Evolutionary conservation across 1,140 invertebrate species (phyloP).

Genomic region (Papilio polytes): DNA sequence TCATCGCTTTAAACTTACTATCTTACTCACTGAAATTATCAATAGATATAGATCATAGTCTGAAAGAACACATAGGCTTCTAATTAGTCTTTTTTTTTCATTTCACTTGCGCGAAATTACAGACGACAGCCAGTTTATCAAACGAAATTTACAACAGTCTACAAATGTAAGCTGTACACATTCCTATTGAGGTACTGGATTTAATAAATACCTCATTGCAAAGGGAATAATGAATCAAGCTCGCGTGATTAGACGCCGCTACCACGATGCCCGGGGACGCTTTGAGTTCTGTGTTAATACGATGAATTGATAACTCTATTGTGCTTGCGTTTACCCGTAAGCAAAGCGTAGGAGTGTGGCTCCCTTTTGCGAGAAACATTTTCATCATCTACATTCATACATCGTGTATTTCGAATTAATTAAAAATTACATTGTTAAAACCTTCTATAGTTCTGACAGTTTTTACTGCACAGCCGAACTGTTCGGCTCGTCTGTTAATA

Average conservation of each 20-base stretch:
- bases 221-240: slow-evolving; percentile 27
- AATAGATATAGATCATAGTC: too few relatives aligned
- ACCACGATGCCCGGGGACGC: slow-evolving; percentile 18
- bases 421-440: too few relatives aligned
- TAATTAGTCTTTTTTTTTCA: too few relatives aligned
- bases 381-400: neutral
- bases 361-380: neutral
- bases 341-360: neutral
- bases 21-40: too few relatives aligned
- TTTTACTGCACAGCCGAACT: too few relatives aligned
- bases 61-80: too few relatives aligned
- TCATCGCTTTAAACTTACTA: too few relatives aligned
- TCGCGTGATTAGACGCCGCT: slow-evolving; percentile 36
- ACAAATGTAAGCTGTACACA: neutral
- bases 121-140: too few relatives aligned
- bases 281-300: slow-evolving; percentile 29
- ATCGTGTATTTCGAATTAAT: neutral
- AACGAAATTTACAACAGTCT: neutral
- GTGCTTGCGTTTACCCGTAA: neutral
- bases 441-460: too few relatives aligned
- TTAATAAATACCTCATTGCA: slow-evolving; percentile 23
- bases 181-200: neutral
- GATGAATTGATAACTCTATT: slow-evolving; percentile 36
- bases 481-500: too few relatives aligned
- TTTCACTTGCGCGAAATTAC: too few relatives aligned